Evolutionary conservation across 2,888 invertebrate genomes (phyloP).

Genomic region (Cyaniris semiargus): DNA sequence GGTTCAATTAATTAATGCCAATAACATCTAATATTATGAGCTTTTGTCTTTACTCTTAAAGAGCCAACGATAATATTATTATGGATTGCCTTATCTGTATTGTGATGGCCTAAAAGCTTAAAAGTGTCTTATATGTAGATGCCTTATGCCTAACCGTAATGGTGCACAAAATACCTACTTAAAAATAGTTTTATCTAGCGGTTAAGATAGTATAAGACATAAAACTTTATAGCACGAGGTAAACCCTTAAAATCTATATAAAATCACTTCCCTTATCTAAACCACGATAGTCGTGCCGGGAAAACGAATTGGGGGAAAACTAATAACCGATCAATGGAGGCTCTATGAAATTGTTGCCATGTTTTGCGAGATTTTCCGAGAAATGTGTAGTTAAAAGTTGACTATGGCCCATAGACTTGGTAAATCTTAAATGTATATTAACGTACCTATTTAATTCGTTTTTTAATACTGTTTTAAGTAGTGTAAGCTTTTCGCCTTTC

Average conservation of each 20-base stretch:
- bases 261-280: constrained; percentile 29
- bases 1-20: too few relatives aligned
- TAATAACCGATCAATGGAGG: constrained; percentile 41
- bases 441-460: too few relatives aligned
- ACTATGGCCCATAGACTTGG: background rate
- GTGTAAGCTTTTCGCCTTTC: too few relatives aligned
- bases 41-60: too few relatives aligned
- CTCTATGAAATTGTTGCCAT: constrained; percentile 40
- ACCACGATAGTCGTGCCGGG: constrained; percentile 23
- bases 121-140: too few relatives aligned
- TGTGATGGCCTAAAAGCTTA: too few relatives aligned
- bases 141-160: background rate
- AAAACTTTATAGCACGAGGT: constrained; percentile 11
- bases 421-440: too few relatives aligned
- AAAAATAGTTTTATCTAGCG: background rate
- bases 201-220: constrained; percentile 9
- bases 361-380: background rate
- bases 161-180: background rate
- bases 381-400: background rate
- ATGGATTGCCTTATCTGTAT: too few relatives aligned
- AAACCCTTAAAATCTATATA: constrained; percentile 26
- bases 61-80: too few relatives aligned
- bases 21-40: too few relatives aligned
- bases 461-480: too few relatives aligned
- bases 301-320: constrained; percentile 34